Evolutionary conservation across 2,888 invertebrate genomes (phyloP).

Genomic region (Torymus aiolomorphi): DNA sequence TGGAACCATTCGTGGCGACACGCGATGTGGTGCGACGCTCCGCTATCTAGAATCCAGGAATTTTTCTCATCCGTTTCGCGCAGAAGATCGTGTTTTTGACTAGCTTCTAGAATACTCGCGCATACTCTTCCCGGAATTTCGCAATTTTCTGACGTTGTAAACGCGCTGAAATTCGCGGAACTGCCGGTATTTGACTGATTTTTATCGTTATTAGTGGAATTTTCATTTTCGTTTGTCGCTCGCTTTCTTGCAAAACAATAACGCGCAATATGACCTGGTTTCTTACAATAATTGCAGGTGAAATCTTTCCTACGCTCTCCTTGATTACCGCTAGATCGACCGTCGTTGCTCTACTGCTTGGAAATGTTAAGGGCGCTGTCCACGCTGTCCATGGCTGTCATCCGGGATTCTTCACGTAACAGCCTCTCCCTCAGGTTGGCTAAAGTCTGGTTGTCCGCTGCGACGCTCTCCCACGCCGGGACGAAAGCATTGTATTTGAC

Average conservation of each 20-base stretch:
- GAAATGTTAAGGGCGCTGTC: constrained; percentile 52
- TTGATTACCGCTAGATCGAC: not conserved
- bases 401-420: constrained; percentile 10
- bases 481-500: constrained; percentile 4
- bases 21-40: too few species aligned
- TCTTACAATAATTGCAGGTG: constrained; percentile 39
- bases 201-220: constrained; percentile 3
- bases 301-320: constrained; percentile 7
- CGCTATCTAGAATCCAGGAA: too few species aligned
- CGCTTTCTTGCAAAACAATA: constrained; percentile 36
- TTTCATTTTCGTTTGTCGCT: constrained; percentile 13
- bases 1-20: constrained; percentile 22
- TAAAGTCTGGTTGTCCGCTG: not conserved
- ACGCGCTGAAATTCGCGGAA: too few species aligned
- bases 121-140: too few species aligned
- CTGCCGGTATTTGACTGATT: not conserved
- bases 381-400: constrained; percentile 11
- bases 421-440: not conserved
- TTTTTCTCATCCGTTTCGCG: too few species aligned
- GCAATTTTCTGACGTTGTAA: too few species aligned
- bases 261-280: constrained; percentile 21
- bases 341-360: not conserved
- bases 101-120: too few species aligned
- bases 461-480: not conserved
- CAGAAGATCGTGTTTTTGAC: too few species aligned